phyloP scores from a whole-genome alignment of 2,113 vertebrate genomes.

The Oenanthe oenanthe region DNA sequence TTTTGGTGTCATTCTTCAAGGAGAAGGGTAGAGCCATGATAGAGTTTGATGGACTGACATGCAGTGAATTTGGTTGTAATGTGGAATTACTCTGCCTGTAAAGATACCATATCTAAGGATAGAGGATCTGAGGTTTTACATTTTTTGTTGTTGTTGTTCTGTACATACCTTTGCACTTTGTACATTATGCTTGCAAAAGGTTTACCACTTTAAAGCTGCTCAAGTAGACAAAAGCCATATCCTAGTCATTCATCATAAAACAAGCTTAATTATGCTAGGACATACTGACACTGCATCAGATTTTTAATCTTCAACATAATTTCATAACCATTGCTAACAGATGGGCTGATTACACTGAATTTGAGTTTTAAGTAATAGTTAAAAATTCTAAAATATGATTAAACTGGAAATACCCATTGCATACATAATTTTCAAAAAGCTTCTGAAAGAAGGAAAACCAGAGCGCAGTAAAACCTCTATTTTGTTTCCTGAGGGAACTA shows the following conservation, averaged over 20 bases:
- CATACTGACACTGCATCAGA: slow-evolving; percentile 36
- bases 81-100: neutral
- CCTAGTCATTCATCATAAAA: slow-evolving; percentile 29
- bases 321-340: slow-evolving; percentile 58
- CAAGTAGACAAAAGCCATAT: slow-evolving; percentile 8
- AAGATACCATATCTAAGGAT: neutral
- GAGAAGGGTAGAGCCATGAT: neutral
- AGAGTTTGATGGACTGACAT: neutral
- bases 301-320: slow-evolving; percentile 54
- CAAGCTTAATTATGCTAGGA: slow-evolving; percentile 46
- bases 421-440: neutral
- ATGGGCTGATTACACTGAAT: slow-evolving; percentile 60
- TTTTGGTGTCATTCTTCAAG: neutral
- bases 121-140: neutral
- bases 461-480: neutral
- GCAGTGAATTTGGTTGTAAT: neutral
- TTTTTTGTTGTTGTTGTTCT: neutral
- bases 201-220: neutral
- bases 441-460: neutral
- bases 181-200: neutral
- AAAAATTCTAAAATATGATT: slow-evolving; percentile 43
- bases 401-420: slow-evolving; percentile 20
- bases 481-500: neutral
- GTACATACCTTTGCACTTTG: neutral
- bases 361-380: slow-evolving; percentile 50